These are phyloP conservation scores for Frankliniella fusca DNA, from an alignment of 2,888 invertebrate genomes.

Conservation along the genomic window DNA sequence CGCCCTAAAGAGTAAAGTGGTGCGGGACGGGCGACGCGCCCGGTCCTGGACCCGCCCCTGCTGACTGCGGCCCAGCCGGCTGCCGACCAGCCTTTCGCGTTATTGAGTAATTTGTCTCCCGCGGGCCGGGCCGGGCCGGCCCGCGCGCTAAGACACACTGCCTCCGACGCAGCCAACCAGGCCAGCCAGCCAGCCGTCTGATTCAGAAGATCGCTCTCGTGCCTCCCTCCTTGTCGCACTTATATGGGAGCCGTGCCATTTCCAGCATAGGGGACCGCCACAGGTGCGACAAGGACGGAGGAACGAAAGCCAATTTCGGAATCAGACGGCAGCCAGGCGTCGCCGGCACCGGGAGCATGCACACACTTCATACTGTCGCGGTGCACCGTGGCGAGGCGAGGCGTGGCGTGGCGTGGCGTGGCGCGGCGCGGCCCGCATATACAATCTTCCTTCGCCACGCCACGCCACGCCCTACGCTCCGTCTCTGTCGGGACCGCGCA, in stretches of 20 bases:
- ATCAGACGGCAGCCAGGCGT: too few species aligned
- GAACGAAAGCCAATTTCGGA: too few species aligned
- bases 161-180: too few species aligned
- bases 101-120: constrained; percentile 23
- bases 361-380: neutral
- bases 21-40: neutral
- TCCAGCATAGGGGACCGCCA: too few species aligned
- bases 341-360: neutral
- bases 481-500: constrained; percentile 6
- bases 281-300: too few species aligned
- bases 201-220: too few species aligned
- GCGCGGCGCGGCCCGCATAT: neutral
- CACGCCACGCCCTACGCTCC: neutral
- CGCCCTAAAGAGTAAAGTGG: neutral
- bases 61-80: too few species aligned
- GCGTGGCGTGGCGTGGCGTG: neutral
- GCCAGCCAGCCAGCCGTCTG: neutral
- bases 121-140: neutral
- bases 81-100: neutral
- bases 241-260: constrained; percentile 2
- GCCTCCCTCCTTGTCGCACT: constrained; percentile 2
- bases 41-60: neutral
- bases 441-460: neutral
- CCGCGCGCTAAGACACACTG: neutral
- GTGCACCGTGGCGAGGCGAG: neutral